phyloP scores from a whole-genome alignment of 2,113 vertebrate genomes.

The Macquaria ambigua region DNA sequence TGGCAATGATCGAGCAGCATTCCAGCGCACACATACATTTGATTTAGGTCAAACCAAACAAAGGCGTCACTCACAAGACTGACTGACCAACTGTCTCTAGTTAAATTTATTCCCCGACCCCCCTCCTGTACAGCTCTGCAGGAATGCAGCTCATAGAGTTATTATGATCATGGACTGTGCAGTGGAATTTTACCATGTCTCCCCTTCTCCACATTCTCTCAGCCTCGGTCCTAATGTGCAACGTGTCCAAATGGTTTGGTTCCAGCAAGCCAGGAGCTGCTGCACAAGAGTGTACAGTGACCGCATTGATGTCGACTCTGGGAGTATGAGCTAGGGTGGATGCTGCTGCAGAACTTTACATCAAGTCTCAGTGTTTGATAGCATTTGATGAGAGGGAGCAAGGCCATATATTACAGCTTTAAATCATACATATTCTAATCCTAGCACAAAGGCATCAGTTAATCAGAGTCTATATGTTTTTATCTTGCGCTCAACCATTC shows the following conservation, averaged over 20 bases:
- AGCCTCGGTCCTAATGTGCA: constrained; percentile 70
- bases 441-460: not conserved
- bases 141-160: constrained; percentile 76
- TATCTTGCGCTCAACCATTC: not conserved
- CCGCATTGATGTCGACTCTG: constrained; percentile 42
- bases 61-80: constrained; percentile 70
- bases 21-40: constrained; percentile 63
- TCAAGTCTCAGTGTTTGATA: constrained; percentile 29
- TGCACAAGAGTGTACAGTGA: constrained; percentile 34
- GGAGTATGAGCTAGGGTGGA: constrained; percentile 10
- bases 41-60: constrained; percentile 82
- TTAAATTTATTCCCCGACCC: constrained; percentile 61
- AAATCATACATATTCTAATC: not conserved
- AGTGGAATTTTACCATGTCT: constrained; percentile 77
- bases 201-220: constrained; percentile 66
- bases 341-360: constrained; percentile 28
- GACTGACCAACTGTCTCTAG: constrained; percentile 64
- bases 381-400: not conserved
- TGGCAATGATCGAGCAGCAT: constrained; percentile 68
- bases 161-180: constrained; percentile 71
- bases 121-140: constrained; percentile 38
- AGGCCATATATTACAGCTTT: not conserved
- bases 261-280: constrained; percentile 62
- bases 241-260: constrained; percentile 80
- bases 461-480: not conserved